These are phyloP conservation scores for Polymixis lichenea DNA, from an alignment of 2,888 invertebrate species.

Conservation along the genomic window DNA sequence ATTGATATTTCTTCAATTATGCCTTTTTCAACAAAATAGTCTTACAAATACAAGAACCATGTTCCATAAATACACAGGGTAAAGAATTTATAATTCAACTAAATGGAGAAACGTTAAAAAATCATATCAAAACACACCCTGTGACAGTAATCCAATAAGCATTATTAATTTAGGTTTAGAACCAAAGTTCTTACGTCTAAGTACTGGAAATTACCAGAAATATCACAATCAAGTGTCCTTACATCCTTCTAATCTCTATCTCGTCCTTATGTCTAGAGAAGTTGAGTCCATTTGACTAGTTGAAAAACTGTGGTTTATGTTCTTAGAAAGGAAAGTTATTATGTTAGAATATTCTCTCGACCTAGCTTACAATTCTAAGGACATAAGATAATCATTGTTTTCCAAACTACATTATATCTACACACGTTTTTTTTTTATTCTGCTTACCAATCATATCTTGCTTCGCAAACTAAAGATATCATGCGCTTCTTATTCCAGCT, in stretches of 20 bases:
- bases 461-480: conserved; percentile 29
- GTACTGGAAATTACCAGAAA: conserved; percentile 71
- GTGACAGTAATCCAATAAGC: conserved; percentile 62
- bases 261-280: conserved; percentile 65
- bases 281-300: conserved; percentile 73
- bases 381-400: conserved; percentile 26
- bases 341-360: conserved; percentile 16
- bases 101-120: conserved; percentile 34
- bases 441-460: conserved; percentile 8
- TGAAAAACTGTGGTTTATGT: conserved; percentile 51
- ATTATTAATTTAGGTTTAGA: conserved; percentile 73
- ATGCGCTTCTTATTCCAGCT: conserved; percentile 1
- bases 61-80: conserved; percentile 59
- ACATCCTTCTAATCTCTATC: conserved; percentile 64
- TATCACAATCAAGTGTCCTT: conserved; percentile 75
- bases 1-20: conserved; percentile 50
- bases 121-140: conserved; percentile 63
- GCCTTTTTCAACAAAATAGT: conserved; percentile 36
- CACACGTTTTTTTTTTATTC: conserved; percentile 1
- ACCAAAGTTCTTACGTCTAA: conserved; percentile 76
- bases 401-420: conserved; percentile 15
- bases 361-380: conserved; percentile 32
- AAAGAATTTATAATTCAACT: conserved; percentile 48
- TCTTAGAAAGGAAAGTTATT: conserved; percentile 41
- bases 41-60: conserved; percentile 61